These are phyloP conservation scores for Tetramorium parvispinum DNA, from an alignment of 1,140 invertebrate genomes.

Conservation along the genomic window DNA sequence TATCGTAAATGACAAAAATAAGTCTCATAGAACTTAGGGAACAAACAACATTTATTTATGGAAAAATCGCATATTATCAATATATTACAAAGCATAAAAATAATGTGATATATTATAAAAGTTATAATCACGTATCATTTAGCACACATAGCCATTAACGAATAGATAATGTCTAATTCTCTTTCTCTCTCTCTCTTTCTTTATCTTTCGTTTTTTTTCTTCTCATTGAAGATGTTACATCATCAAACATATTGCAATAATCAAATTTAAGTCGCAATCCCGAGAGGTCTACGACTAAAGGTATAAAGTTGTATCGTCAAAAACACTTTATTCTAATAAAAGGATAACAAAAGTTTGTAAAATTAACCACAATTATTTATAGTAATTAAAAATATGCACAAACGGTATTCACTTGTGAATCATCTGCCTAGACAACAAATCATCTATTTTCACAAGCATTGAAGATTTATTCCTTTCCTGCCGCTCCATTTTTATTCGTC, in stretches of 20 bases:
- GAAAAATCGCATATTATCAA: neutral
- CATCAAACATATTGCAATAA: neutral
- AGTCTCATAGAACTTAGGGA: neutral
- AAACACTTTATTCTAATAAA: conserved; percentile 11
- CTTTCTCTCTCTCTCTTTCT: no score
- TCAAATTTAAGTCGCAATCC: neutral
- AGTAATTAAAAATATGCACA: neutral
- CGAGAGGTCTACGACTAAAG: neutral
- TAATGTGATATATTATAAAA: conserved; percentile 11
- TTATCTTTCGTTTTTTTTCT: neutral
- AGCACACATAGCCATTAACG: neutral
- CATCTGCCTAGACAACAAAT: neutral
- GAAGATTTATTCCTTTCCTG: no score
- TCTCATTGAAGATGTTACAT: neutral
- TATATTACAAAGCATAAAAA: conserved; percentile 33
- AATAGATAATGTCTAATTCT: neutral
- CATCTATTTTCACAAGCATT: neutral
- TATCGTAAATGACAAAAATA: neutral
- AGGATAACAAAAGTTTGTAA: neutral
- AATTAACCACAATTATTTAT: neutral
- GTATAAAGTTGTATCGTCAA: neutral
- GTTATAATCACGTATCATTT: conserved; percentile 7
- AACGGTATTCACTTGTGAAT: neutral
- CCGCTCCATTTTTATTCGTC: neutral
- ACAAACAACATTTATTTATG: conserved; percentile 7